These are phyloP conservation scores for Stichopus horrens DNA, from an alignment of 53 echinoderm and acorn worm species.

Conservation along the genomic window DNA sequence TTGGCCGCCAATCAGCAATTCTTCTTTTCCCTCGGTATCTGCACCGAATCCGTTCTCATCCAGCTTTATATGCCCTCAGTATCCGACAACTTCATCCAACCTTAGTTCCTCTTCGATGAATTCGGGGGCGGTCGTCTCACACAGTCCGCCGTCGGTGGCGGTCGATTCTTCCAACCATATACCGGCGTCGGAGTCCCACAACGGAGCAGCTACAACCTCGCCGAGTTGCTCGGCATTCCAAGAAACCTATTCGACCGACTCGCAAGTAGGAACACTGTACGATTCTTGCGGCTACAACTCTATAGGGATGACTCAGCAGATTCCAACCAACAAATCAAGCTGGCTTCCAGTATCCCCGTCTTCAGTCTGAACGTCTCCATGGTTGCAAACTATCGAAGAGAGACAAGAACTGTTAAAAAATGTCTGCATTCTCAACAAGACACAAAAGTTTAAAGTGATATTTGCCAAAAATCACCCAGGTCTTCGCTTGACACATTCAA, in stretches of 20 bases:
- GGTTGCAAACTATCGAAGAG: no score
- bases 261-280: conserved; percentile 16
- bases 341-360: conserved; percentile 17
- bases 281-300: conserved; percentile 18
- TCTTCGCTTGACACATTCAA: no score
- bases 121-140: neutral
- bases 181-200: neutral
- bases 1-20: conserved; percentile 36
- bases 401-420: no score
- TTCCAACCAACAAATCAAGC: neutral
- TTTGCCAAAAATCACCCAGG: no score
- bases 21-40: conserved; percentile 16
- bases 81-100: neutral
- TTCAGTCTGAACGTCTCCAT: conserved; percentile 1
- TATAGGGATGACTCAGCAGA: neutral
- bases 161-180: conserved; percentile 17
- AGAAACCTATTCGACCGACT: conserved; percentile 22
- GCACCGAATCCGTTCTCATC: conserved; percentile 4
- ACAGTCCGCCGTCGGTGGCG: conserved; percentile 30
- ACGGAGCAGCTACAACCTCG: neutral
- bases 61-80: conserved; percentile 13
- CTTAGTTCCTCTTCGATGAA: conserved; percentile 8
- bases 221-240: conserved; percentile 26
- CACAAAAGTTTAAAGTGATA: no score
- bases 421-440: no score